Base-by-base conservation (phyloP, 2,113 vertebrate genomes). In the Peromyscus polionotus region DNA sequence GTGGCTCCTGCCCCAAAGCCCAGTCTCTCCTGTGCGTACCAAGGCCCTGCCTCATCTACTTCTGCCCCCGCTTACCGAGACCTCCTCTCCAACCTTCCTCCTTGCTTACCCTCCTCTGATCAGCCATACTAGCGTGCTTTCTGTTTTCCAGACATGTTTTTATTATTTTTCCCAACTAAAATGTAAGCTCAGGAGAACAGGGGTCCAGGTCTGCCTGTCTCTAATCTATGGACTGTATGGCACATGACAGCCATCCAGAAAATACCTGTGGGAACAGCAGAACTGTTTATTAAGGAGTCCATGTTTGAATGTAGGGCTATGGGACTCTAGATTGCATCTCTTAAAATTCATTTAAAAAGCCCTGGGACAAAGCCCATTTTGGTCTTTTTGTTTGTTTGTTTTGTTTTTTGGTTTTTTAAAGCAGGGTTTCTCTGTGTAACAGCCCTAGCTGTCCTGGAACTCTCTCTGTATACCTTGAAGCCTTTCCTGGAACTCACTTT, bases 361-460 rank as follows among this genome's bases (percentile, higher is more conserved):
- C 45, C 59, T 93, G 80, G 51, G 51, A 89, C 11, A 94, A 97
- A 96, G 80, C n/a, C 22, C 39, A 87, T 28, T 59, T 86, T 70
- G 48, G 51, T 51, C 51, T 51, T 51, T 51, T 51, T 51, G 51
- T 51, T 51, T 51, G 51, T 51, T 51, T 51, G 51, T 51, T 51
- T 51, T 4, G 5, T 5, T 6, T 48, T 48, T 86, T 70, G 48
- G 11, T 54, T 54, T 54, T 54, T 54, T 14, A 14, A 54, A 13
- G 54, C 54, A 54, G 54, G 54, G 54, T 54, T 14, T 54, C 12
- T 54, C 54, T 54, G 54, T 54, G 12, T 54, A 51, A 51, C 51
- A 54, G 54, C 54, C 54, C 51, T 54, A 10, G 51, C 51, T 54
- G 51, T 54, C 51, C 42, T 42, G 42, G 42, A 42, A 42, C 42